A percentile compares a stretch with the other conserved stretches of the same genome.
These are phyloP conservation scores for Caenorhabditis elegans DNA, from an alignment of 1,140 invertebrate genomes.

Conservation along the genomic window DNA sequence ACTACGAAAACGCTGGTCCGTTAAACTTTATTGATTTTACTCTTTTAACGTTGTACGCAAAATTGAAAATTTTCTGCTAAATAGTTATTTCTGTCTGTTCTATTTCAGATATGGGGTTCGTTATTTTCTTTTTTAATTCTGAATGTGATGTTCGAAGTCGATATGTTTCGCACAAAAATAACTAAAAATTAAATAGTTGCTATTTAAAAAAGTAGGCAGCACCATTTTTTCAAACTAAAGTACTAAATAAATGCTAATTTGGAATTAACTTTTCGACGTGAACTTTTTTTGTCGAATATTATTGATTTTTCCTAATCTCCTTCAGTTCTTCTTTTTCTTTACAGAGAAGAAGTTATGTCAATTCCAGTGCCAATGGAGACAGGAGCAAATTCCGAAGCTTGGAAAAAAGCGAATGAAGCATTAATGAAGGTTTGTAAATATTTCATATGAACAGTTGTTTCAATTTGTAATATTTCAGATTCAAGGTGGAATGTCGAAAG, in stretches of 20 bases:
- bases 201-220: too few relatives aligned
- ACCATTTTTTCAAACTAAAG: too few relatives aligned
- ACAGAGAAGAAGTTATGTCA: slow-evolving; percentile 17
- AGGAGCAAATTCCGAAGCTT: slow-evolving; percentile 4
- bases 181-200: too few relatives aligned
- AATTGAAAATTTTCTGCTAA: not conserved
- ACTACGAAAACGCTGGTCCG: too few relatives aligned
- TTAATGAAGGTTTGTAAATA: not conserved
- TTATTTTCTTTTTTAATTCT: too few relatives aligned
- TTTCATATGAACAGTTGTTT: not conserved
- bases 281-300: not conserved
- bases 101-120: slow-evolving; percentile 14
- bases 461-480: not conserved
- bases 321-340: not conserved
- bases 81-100: not conserved
- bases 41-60: not conserved
- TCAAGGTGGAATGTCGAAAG: not conserved
- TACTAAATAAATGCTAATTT: too few relatives aligned
- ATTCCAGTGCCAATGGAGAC: slow-evolving; percentile 1
- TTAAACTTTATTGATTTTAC: too few relatives aligned
- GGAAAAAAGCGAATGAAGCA: slow-evolving; percentile 30
- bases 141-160: too few relatives aligned
- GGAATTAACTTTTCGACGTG: not conserved
- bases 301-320: too few relatives aligned
- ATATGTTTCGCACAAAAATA: too few relatives aligned